phyloP scores from a whole-genome alignment of 2,797 vertebrate genomes.

The Leptoclinus maculatus region DNA sequence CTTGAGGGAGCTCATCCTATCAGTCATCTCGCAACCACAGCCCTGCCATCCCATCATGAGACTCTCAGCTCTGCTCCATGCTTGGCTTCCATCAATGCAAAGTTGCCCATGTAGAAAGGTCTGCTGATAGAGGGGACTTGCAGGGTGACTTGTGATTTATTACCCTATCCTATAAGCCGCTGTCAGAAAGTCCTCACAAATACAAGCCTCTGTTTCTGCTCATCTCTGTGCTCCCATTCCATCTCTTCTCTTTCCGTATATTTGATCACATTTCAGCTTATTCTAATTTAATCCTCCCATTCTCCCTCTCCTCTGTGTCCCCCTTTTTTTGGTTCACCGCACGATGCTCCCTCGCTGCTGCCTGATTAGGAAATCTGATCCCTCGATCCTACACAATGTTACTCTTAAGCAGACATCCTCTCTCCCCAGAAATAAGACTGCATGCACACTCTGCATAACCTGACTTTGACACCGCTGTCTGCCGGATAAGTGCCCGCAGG shows the following conservation, averaged over 20 bases:
- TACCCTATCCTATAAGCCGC: conserved; percentile 48
- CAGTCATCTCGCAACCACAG: conserved; percentile 63
- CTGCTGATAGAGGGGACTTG: conserved; percentile 65
- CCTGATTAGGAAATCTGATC: conserved; percentile 58
- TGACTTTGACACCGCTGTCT: conserved; percentile 33
- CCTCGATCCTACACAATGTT: conserved; percentile 35
- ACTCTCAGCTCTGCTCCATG: conserved; percentile 64
- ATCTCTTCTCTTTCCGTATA: conserved; percentile 44
- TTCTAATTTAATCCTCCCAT: conserved; percentile 52
- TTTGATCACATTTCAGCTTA: conserved; percentile 58
- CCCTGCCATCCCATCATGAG: conserved; percentile 68
- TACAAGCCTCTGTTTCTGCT: conserved; percentile 15
- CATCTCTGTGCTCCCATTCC: conserved; percentile 40
- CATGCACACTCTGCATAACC: conserved; percentile 21
- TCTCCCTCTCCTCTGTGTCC: conserved; percentile 22
- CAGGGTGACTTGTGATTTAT: conserved; percentile 70
- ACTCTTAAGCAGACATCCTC: conserved; percentile 32
- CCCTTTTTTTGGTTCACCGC: conserved; percentile 6
- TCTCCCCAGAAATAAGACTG: conserved; percentile 27
- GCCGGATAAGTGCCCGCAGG: conserved; percentile 31
- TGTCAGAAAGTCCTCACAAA: conserved; percentile 43
- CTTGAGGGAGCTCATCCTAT: conserved; percentile 65
- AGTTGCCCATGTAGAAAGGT: conserved; percentile 72
- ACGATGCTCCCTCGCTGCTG: conserved; percentile 34
- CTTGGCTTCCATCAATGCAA: conserved; percentile 67